These are phyloP conservation scores for Idris sp. DNA, from an alignment of 1,140 invertebrate species.

Conservation along the genomic window DNA sequence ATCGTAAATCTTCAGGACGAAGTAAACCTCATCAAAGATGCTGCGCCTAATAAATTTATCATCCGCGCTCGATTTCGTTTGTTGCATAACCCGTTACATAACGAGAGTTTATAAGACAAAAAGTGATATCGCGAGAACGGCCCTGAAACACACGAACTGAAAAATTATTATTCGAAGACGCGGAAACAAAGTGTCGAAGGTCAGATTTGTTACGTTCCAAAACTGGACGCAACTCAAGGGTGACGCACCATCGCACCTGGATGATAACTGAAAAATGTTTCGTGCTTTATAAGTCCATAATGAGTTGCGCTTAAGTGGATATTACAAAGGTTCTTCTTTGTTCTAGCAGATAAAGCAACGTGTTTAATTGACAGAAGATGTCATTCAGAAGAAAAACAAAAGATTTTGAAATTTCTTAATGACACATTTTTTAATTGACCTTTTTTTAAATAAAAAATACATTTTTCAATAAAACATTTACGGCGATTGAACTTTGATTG, in stretches of 20 bases:
- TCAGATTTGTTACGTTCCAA: conserved; percentile 38
- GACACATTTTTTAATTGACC: too few species aligned
- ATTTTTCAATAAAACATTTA: too few species aligned
- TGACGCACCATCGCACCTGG: conserved; percentile 69
- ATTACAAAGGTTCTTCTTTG: conserved; percentile 47
- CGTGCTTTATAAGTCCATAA: conserved; percentile 67
- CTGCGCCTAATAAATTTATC: conserved; percentile 29
- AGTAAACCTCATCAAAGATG: conserved; percentile 24
- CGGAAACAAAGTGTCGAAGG: conserved; percentile 40
- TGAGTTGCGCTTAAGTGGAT: conserved; percentile 68
- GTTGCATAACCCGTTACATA: conserved; percentile 24
- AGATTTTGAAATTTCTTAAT: background rate
- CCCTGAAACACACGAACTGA: conserved; percentile 9
- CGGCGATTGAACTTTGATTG: too few species aligned
- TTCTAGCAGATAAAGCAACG: conserved; percentile 27
- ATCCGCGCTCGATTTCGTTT: conserved; percentile 28
- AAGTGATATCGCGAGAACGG: conserved; percentile 21
- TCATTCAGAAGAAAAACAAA: conserved; percentile 29
- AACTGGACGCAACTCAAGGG: conserved; percentile 27
- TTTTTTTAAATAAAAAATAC: too few species aligned
- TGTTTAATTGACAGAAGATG: conserved; percentile 20
- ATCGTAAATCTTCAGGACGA: conserved; percentile 11
- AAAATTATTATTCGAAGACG: conserved; percentile 34
- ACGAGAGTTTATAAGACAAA: conserved; percentile 2
- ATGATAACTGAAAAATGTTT: conserved; percentile 69